Evolutionary conservation across 2,888 invertebrate species (phyloP).

Genomic region (Nomada hirtipes): DNA sequence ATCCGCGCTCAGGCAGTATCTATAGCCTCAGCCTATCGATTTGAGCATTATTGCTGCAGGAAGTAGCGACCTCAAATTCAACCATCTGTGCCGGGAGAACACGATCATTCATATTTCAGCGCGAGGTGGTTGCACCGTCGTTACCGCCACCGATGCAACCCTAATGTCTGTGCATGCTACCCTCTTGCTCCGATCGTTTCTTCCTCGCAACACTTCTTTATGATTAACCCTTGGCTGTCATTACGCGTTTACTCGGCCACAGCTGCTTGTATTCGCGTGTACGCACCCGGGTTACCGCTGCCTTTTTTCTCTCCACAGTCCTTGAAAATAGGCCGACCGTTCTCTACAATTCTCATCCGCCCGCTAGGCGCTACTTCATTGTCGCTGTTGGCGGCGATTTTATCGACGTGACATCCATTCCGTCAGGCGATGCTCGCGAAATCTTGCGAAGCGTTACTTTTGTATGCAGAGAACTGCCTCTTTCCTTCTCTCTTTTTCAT

Average conservation of each 20-base stretch:
- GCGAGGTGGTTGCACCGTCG: slow-evolving; percentile 72
- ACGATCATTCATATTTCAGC: slow-evolving; percentile 78
- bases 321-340: slow-evolving; percentile 24
- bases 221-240: slow-evolving; percentile 27
- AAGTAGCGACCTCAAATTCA: slow-evolving; percentile 76
- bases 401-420: neutral
- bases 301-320: neutral
- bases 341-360: neutral
- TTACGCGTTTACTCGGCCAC: slow-evolving; percentile 39
- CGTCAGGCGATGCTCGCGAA: neutral
- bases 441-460: neutral
- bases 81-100: slow-evolving; percentile 74
- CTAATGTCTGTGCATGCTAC: slow-evolving; percentile 27
- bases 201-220: slow-evolving; percentile 29
- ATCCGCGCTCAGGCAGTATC: slow-evolving; percentile 62
- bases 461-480: too few relatives aligned
- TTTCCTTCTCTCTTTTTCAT: too few relatives aligned
- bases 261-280: slow-evolving; percentile 32
- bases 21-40: slow-evolving; percentile 73
- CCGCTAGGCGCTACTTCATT: neutral
- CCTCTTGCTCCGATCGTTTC: slow-evolving; percentile 19
- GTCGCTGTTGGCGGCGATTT: neutral
- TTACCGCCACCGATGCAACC: slow-evolving; percentile 49
- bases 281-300: neutral
- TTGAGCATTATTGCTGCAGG: slow-evolving; percentile 73